These are phyloP conservation scores for Oncorhynchus kisutch DNA, from an alignment of 2,113 vertebrate genomes.

Conservation along the genomic window DNA sequence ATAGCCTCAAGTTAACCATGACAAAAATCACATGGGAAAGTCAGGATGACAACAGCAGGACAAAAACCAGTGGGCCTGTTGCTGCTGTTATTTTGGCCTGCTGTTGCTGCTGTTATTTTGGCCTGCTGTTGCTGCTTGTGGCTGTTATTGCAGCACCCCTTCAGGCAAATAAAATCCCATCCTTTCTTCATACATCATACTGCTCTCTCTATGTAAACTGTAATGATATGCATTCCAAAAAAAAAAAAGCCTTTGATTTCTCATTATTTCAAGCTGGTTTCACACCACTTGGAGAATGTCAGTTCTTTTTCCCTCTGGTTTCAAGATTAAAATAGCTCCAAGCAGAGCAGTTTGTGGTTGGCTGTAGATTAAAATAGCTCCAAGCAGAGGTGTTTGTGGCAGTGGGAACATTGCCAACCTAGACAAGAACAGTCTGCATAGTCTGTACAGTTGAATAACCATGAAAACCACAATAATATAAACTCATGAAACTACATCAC, in stretches of 20 bases:
- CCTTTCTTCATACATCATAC: background rate
- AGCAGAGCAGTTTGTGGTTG: conserved; percentile 14
- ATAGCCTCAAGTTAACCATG: too few species aligned
- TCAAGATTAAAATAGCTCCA: conserved; percentile 4
- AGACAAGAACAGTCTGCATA: background rate
- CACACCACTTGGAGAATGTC: conserved; percentile 20
- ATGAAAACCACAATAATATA: too few species aligned
- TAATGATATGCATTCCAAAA: background rate
- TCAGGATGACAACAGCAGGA: too few species aligned
- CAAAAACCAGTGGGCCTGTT: too few species aligned
- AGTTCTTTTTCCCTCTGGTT: conserved; percentile 29
- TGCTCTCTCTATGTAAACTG: background rate
- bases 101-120: too few species aligned
- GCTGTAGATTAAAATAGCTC: conserved; percentile 2
- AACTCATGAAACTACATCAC: too few species aligned
- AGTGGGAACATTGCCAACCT: background rate
- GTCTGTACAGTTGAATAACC: too few species aligned
- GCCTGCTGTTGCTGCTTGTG: background rate
- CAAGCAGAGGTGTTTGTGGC: background rate
- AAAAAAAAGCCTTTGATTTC: conserved; percentile 2
- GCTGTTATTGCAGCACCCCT: background rate
- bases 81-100: too few species aligned
- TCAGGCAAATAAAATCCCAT: background rate
- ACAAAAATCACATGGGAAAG: too few species aligned
- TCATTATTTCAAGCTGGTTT: conserved; percentile 17